A percentile compares a stretch with the other conserved stretches of the same genome.
phyloP scores from a whole-genome alignment of 2,888 invertebrate genomes.

The Luperina nickerlii region DNA sequence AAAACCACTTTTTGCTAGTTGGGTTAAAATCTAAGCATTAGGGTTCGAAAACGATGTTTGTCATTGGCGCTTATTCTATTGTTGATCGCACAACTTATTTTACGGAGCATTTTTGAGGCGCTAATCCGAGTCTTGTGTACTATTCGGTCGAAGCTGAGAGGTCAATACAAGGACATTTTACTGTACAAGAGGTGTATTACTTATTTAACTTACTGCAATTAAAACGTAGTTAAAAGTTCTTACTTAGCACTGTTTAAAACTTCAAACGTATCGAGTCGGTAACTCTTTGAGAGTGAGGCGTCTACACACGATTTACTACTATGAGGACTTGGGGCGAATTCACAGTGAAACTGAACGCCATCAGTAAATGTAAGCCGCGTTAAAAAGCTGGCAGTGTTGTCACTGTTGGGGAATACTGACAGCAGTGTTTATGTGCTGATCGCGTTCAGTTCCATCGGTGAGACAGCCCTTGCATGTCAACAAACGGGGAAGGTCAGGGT shows the following conservation, averaged over 20 bases:
- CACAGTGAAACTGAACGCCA: background rate
- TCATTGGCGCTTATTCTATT: background rate
- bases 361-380: background rate
- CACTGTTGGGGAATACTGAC: background rate
- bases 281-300: background rate
- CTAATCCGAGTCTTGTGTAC: background rate
- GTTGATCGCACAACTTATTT: background rate
- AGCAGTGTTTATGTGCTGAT: background rate
- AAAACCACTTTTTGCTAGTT: too few species aligned
- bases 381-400: background rate
- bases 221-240: constrained; percentile 17
- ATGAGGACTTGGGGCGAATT: background rate
- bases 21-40: background rate
- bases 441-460: background rate
- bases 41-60: background rate
- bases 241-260: background rate
- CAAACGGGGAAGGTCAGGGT: background rate
- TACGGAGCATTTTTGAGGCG: background rate
- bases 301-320: background rate
- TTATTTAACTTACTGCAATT: constrained; percentile 6
- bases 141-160: background rate
- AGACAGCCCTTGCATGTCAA: background rate
- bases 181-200: constrained; percentile 28
- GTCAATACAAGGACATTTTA: background rate
- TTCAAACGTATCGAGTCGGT: background rate